Percentiles rank a stretch among this genome's conserved stretches.
Conservation (phyloP, 2,888 invertebrate species). For the Thera obeliscata region DNA sequence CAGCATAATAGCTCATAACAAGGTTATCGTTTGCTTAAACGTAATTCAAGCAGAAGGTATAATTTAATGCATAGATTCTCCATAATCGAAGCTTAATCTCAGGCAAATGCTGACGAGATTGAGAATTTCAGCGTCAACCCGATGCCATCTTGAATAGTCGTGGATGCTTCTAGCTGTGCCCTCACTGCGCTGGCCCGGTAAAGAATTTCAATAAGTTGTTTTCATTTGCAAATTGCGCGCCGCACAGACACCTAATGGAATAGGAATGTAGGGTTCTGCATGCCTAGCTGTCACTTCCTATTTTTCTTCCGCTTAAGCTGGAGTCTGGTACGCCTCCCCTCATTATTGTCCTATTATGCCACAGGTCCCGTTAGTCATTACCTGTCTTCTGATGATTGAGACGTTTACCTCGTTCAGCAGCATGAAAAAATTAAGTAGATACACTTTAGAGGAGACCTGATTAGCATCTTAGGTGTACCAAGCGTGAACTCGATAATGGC, state of each 20-base stretch:
- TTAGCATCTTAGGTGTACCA: constrained; percentile 24
- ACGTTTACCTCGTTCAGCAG: constrained; percentile 18
- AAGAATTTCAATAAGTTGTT: constrained; percentile 85
- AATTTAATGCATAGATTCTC: constrained; percentile 4
- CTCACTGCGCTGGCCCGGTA: constrained; percentile 62
- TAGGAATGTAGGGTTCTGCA: constrained; percentile 72
- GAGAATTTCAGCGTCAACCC: constrained; percentile 53
- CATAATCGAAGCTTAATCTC: constrained; percentile 21
- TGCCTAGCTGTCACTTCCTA: constrained; percentile 43
- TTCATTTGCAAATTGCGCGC: constrained; percentile 83
- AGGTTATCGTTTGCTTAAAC: constrained; percentile 6
- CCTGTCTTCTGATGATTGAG: constrained; percentile 18
- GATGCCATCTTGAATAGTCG: constrained; percentile 63
- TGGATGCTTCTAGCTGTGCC: constrained; percentile 56
- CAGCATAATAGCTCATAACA: constrained; percentile 20
- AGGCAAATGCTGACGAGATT: constrained; percentile 34
- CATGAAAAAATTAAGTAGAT: constrained; percentile 22
- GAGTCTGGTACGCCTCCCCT: constrained; percentile 25
- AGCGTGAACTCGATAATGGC: constrained; percentile 32
- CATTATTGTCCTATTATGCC: constrained; percentile 12
- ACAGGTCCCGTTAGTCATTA: constrained; percentile 5
- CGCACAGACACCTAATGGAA: constrained; percentile 81
- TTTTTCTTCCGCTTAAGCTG: constrained; percentile 31
- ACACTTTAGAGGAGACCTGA: constrained; percentile 19
- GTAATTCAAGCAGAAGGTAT: not conserved